Evolutionary conservation across 2,797 vertebrate genomes (phyloP), one percentile per base, ranked within the genome.

Genomic region (Phrynocephalus vlangalii): DNA sequence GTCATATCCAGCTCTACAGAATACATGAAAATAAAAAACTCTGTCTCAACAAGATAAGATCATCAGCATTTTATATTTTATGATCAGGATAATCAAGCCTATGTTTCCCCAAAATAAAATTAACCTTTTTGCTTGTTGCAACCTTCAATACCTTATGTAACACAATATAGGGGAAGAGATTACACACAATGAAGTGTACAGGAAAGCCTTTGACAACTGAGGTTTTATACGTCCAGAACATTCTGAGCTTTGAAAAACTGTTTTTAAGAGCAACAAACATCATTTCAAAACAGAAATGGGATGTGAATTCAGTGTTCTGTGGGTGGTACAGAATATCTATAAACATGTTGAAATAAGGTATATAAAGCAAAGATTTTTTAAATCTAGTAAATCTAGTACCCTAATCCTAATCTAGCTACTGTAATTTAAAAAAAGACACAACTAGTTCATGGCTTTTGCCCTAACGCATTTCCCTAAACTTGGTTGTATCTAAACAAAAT

Each of bases 1-100:
- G 60, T 13, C 88, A 70, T 1, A 76, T 9, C 79, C 79, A 78
- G 0, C 68, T 77, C 22, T 90, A 90, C 80, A 81, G 0, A 44
- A 63, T 88, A 88, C 60, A 71, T 80, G 75, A 77, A 72, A 85
- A 83, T 4, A 84, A 60, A 13, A 24, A 82, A 89, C 13, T 71
- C 13, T 71, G 72, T 52, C 28, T 75, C 63, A 68, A 79, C 0
- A 1, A 0, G 70, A 44, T 1, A 0, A 13, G 79, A 18, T n/a
- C 33, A 50, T 68, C 20, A 44, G 30, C 20, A 22, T 16, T 33
- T 63, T 66, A 28, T 18, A 26, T 83, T 63, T 38, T 20, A 8
- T 18, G 44, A 79, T n/a, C 44, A 70, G n/a, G 15, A 79, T 72
- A 48, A 48, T n/a, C 3, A 84, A 63, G 60, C 4, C 38, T 84